phyloP scores from a whole-genome alignment of 2,797 vertebrate genomes.

The Cuniculus paca region DNA sequence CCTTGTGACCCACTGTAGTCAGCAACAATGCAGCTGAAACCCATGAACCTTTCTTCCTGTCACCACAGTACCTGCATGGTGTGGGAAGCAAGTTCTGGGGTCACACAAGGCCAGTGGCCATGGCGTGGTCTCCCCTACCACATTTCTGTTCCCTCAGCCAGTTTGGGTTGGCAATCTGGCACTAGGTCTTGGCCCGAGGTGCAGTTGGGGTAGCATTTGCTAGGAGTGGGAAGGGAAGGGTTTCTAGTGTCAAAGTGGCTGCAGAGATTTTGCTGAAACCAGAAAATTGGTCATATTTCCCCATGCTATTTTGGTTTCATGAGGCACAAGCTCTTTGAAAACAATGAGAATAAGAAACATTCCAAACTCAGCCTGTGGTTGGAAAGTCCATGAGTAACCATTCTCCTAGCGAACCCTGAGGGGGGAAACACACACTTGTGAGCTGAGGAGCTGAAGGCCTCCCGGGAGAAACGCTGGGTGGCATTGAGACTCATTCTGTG shows the following conservation, averaged over 20 bases:
- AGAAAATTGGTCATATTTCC: slow-evolving; percentile 71
- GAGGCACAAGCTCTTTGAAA: slow-evolving; percentile 74
- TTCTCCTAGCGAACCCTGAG: slow-evolving; percentile 67
- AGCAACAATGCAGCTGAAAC: not conserved
- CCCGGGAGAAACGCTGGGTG: slow-evolving; percentile 22
- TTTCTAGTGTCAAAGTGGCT: slow-evolving; percentile 60
- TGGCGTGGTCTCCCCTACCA: not conserved
- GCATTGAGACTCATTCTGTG: slow-evolving; percentile 49
- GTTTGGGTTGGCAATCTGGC: slow-evolving; percentile 55
- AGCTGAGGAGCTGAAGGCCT: not conserved
- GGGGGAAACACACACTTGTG: slow-evolving; percentile 42
- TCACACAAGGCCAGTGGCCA: slow-evolving; percentile 47
- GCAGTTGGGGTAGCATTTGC: not conserved
- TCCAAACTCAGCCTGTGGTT: slow-evolving; percentile 75
- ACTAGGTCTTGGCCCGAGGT: slow-evolving; percentile 29
- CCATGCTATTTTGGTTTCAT: slow-evolving; percentile 78
- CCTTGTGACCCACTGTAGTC: not conserved
- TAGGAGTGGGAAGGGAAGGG: slow-evolving; percentile 5
- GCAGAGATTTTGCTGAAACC: slow-evolving; percentile 74
- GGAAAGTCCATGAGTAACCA: slow-evolving; percentile 77
- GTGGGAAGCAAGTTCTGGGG: slow-evolving; percentile 28
- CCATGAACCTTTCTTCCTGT: not conserved
- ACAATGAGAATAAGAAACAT: slow-evolving; percentile 76
- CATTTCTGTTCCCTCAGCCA: not conserved
- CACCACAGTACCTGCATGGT: not conserved